Evolutionary conservation across 2,797 vertebrate species (phyloP).

Genomic region (Hydrocynus forskahlii): DNA sequence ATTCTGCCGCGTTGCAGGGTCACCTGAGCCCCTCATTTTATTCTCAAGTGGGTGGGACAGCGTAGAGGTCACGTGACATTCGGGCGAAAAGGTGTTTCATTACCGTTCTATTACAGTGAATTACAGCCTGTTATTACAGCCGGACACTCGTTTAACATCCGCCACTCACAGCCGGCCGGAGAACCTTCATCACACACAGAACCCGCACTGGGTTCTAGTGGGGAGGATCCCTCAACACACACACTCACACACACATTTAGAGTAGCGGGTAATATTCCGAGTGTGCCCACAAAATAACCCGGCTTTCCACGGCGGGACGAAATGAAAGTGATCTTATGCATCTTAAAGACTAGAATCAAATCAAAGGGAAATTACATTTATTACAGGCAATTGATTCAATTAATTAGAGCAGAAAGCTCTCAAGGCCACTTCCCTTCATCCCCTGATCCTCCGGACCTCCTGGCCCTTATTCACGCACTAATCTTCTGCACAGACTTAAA

Average conservation of each 20-base stretch:
- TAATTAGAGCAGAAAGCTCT: slow-evolving; percentile 42
- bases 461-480: neutral
- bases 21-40: neutral
- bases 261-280: neutral
- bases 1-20: neutral
- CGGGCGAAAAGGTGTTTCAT: slow-evolving; percentile 40
- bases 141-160: slow-evolving; percentile 69
- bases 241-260: no score
- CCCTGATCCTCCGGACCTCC: neutral
- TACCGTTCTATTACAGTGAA: slow-evolving; percentile 68
- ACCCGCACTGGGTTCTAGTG: no score
- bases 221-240: no score
- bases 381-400: slow-evolving; percentile 76
- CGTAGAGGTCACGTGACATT: slow-evolving; percentile 6
- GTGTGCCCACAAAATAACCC: neutral
- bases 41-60: no score
- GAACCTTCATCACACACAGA: slow-evolving; percentile 66
- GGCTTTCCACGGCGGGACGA: slow-evolving; percentile 71
- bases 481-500: neutral
- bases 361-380: slow-evolving; percentile 71
- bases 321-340: slow-evolving; percentile 72
- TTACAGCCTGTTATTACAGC: slow-evolving; percentile 73
- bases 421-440: neutral
- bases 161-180: slow-evolving; percentile 64
- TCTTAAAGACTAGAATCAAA: slow-evolving; percentile 67